These are phyloP conservation scores for Ochropleura leucogaster DNA, from an alignment of 2,888 invertebrate genomes.

Conservation along the genomic window DNA sequence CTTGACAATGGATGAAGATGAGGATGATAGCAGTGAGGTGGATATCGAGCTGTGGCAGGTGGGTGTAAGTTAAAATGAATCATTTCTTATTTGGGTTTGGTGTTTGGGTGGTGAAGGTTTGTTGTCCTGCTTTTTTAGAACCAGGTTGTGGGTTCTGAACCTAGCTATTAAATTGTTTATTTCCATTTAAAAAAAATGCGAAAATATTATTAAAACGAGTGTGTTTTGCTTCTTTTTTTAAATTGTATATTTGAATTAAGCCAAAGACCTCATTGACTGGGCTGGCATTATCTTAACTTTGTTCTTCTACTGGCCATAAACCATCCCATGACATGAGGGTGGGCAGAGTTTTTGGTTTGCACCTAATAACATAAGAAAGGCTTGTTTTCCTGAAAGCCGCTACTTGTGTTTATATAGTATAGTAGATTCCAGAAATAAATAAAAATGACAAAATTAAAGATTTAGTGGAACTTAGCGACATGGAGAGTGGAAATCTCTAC, in stretches of 20 bases:
- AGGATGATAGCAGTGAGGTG: constrained; percentile 88
- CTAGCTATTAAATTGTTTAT: background rate
- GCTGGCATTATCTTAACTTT: background rate
- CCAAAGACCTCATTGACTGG: background rate
- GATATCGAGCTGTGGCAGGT: constrained; percentile 96
- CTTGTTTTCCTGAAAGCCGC: background rate
- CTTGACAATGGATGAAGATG: constrained; percentile 89
- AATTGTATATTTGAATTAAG: background rate
- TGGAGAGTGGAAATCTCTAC: background rate
- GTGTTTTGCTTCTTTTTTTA: constrained; percentile 22
- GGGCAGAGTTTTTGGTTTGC: background rate
- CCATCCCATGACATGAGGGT: background rate
- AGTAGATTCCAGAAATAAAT: background rate
- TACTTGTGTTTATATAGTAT: background rate
- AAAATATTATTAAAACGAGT: background rate
- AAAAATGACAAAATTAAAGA: background rate
- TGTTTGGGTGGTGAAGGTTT: constrained; percentile 19
- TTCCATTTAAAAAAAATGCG: background rate
- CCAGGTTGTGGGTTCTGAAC: constrained; percentile 2
- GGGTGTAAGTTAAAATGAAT: constrained; percentile 60
- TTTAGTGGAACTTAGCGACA: background rate
- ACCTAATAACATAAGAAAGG: background rate
- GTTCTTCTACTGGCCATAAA: background rate
- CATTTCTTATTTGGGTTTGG: constrained; percentile 5
- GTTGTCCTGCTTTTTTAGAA: constrained; percentile 18